phyloP scores from a whole-genome alignment of 35 echinoderm and acorn worm species.

The Amphiura filiformis region DNA sequence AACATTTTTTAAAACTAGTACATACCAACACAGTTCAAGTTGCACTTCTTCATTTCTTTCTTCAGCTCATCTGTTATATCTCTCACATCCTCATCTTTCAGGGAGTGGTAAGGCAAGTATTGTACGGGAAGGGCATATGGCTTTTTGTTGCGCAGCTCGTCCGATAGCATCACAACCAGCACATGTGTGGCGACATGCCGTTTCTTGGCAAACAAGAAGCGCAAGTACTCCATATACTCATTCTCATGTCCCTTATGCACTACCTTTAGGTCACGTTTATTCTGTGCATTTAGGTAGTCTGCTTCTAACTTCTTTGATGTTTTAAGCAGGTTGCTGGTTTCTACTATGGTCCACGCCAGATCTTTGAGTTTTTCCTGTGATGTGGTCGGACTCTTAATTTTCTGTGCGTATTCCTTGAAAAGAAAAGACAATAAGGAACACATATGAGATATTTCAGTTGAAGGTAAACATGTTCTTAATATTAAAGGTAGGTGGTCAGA shows the following conservation, averaged over 20 bases:
- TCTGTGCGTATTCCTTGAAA: neutral
- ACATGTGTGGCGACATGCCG: neutral
- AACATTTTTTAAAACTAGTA: no score
- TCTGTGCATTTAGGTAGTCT: neutral
- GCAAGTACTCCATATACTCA: neutral
- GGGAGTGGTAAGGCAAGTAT: neutral
- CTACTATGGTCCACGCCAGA: neutral
- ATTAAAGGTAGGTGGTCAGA: no score
- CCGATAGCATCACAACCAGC: neutral
- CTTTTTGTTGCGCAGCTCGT: neutral
- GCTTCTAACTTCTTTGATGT: neutral
- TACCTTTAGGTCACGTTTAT: neutral
- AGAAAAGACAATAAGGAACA: neutral
- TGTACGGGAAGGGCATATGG: neutral
- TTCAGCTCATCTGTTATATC: neutral
- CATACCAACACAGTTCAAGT: neutral
- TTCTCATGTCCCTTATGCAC: neutral
- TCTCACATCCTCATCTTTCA: neutral
- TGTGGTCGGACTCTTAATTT: neutral
- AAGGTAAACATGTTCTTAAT: no score
- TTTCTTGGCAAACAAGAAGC: neutral
- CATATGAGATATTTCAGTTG: no score
- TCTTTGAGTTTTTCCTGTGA: neutral
- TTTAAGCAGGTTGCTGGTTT: neutral
- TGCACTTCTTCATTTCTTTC: neutral